Conservation (phyloP, 2,797 vertebrate species). For the Champsocephalus gunnari region DNA sequence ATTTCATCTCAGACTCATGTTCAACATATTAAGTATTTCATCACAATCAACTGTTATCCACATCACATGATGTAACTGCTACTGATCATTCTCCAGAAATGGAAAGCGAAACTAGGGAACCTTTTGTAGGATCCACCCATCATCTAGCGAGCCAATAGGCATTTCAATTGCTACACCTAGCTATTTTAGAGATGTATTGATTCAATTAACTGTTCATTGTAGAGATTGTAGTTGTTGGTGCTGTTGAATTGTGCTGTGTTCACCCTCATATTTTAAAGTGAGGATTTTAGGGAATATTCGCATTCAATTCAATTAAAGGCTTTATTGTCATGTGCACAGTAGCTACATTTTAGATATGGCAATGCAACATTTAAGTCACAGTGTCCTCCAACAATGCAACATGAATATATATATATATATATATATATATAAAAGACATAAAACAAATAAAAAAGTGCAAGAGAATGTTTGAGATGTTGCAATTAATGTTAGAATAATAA, state of each 20-base stretch:
- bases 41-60: background rate
- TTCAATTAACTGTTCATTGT: background rate
- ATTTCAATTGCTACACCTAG: background rate
- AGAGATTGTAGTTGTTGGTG: background rate
- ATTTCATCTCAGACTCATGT: background rate
- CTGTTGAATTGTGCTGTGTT: background rate
- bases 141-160: too few species aligned
- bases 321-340: too few species aligned
- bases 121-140: background rate
- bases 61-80: background rate
- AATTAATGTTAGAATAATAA: too few species aligned
- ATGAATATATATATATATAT: too few species aligned
- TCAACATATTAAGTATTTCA: background rate
- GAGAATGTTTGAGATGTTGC: too few species aligned
- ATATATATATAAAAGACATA: too few species aligned
- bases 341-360: too few species aligned
- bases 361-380: background rate
- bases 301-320: too few species aligned
- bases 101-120: background rate
- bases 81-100: background rate
- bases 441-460: too few species aligned
- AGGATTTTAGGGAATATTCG: background rate
- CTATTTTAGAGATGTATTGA: background rate
- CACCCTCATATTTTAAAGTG: background rate
- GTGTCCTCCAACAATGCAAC: too few species aligned